These are phyloP conservation scores for Nasonovia ribisnigri DNA, from an alignment of 2,888 invertebrate species.

Conservation along the genomic window DNA sequence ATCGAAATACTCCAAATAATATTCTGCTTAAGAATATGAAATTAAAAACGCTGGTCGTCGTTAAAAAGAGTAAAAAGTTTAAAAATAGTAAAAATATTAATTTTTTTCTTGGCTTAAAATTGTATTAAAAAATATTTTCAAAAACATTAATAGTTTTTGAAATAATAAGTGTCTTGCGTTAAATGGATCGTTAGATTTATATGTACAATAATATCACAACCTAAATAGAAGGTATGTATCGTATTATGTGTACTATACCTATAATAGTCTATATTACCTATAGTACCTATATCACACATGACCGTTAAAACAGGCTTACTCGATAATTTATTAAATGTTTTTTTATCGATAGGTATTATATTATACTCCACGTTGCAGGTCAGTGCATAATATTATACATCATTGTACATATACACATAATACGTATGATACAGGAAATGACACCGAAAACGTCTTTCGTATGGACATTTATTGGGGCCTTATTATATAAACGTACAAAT, in stretches of 20 bases:
- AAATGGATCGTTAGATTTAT: no score
- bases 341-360: neutral
- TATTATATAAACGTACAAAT: neutral
- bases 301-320: neutral
- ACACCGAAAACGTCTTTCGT: neutral
- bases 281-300: no score
- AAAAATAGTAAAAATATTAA: no score
- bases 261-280: neutral
- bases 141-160: no score
- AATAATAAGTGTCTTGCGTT: no score
- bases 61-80: no score
- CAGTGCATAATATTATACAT: neutral
- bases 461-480: neutral
- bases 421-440: neutral
- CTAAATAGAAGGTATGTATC: no score
- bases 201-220: neutral
- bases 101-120: no score
- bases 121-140: no score
- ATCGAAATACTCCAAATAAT: no score
- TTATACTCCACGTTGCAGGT: neutral
- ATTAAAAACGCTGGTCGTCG: no score
- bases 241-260: neutral
- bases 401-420: neutral
- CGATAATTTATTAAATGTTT: neutral
- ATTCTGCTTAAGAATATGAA: no score